Evolutionary conservation across 1,140 invertebrate genomes (phyloP).

Genomic region (Palaemon carinicauda): DNA sequence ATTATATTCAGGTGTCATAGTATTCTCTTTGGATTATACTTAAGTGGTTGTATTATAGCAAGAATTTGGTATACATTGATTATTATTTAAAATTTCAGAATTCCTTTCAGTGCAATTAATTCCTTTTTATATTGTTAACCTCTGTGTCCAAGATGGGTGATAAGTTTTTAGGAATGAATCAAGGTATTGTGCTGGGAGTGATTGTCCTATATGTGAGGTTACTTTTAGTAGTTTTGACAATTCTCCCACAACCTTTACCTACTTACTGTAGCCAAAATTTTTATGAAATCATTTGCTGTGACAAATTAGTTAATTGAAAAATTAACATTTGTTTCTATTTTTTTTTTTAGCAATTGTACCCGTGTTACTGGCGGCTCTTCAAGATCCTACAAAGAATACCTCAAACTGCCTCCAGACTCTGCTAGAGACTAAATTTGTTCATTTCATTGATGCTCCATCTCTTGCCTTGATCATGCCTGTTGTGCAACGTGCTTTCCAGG

Average conservation of each 20-base stretch:
- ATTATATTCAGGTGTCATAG: too few relatives aligned
- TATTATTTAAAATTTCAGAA: too few relatives aligned
- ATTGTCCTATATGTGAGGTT: background rate
- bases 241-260: background rate
- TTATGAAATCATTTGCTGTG: background rate
- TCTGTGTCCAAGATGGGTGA: too few relatives aligned
- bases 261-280: background rate
- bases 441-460: constrained; percentile 98
- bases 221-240: background rate
- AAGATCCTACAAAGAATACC: constrained; percentile 97
- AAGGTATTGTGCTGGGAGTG: too few relatives aligned
- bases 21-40: too few relatives aligned
- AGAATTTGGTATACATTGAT: too few relatives aligned
- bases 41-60: too few relatives aligned
- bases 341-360: constrained; percentile 81
- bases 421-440: constrained; percentile 97
- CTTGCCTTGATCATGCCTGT: constrained; percentile 99
- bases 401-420: constrained; percentile 89
- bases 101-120: too few relatives aligned
- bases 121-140: too few relatives aligned
- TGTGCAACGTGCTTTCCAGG: constrained; percentile 93
- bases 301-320: background rate
- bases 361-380: constrained; percentile 87
- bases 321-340: constrained; percentile 41
- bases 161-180: too few relatives aligned